A percentile compares a stretch with the other conserved stretches of the same genome.
phyloP scores from a whole-genome alignment of 2,797 vertebrate species.

The Acridotheres tristis region DNA sequence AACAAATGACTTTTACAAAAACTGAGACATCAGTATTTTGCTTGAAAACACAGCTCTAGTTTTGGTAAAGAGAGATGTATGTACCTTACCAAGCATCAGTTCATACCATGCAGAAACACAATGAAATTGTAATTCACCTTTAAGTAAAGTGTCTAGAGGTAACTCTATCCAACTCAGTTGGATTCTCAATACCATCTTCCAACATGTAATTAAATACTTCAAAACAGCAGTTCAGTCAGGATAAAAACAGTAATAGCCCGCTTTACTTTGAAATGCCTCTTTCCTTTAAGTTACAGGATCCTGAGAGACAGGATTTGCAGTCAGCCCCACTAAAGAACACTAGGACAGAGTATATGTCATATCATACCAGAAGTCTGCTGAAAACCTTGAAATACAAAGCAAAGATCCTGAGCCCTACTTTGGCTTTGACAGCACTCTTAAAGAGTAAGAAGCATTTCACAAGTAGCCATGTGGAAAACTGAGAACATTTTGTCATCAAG shows the following conservation, averaged over 20 bases:
- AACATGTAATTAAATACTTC: not conserved
- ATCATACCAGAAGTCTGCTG: not conserved
- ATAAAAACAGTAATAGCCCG: not conserved
- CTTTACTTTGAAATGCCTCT: not conserved
- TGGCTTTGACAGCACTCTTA: not conserved
- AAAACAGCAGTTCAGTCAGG: not conserved
- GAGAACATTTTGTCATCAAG: not conserved
- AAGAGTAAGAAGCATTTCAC: not conserved
- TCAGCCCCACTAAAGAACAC: not conserved
- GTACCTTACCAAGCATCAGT: not conserved
- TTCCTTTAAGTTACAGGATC: not conserved
- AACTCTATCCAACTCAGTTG: not conserved
- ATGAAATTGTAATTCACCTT: not conserved
- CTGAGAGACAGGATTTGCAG: not conserved
- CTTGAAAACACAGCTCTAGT: not conserved
- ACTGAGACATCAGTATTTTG: not conserved
- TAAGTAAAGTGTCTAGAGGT: not conserved
- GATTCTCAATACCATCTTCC: not conserved
- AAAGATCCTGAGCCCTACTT: not conserved
- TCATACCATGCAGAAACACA: not conserved
- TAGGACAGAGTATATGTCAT: not conserved
- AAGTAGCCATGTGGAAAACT: accelerated
- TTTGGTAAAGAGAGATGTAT: not conserved
- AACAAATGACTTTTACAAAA: not conserved
- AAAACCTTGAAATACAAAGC: not conserved